Conservation (phyloP, 2,888 invertebrate genomes). For the Serripes groenlandicus region DNA sequence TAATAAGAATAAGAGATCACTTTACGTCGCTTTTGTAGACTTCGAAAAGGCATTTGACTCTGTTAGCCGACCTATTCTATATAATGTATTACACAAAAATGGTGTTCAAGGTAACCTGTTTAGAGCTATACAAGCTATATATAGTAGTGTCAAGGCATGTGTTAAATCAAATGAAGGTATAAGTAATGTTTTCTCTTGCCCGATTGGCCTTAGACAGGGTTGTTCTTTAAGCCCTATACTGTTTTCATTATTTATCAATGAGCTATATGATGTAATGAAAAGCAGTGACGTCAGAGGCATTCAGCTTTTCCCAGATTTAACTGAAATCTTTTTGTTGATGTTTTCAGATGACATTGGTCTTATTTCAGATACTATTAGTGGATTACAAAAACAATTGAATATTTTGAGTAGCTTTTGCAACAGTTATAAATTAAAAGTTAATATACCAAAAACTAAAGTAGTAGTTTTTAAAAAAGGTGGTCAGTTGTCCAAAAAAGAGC, state of each 20-base stretch:
- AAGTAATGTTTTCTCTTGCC: constrained; percentile 19
- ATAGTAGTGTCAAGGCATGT: constrained; percentile 17
- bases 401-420: constrained; percentile 30
- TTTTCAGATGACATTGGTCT: constrained; percentile 54
- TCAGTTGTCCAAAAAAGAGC: constrained; percentile 34
- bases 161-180: not conserved
- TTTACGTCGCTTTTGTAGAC: constrained; percentile 32
- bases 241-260: no score
- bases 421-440: constrained; percentile 30
- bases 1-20: constrained; percentile 3
- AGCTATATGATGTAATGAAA: not conserved
- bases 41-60: constrained; percentile 36
- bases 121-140: not conserved
- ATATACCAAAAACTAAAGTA: constrained; percentile 41
- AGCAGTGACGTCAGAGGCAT: constrained; percentile 5
- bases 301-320: constrained; percentile 23
- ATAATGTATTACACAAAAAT: constrained; percentile 11
- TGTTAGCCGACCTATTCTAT: constrained; percentile 19
- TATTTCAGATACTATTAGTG: constrained; percentile 32
- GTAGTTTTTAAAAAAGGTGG: constrained; percentile 44
- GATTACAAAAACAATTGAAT: constrained; percentile 42
- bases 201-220: constrained; percentile 22
- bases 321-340: constrained; percentile 33
- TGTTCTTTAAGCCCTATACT: constrained; percentile 17
- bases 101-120: constrained; percentile 3